A percentile compares a stretch with the other conserved stretches of the same genome.
These are phyloP conservation scores for Morpho helenor DNA, from an alignment of 2,888 invertebrate genomes.

Conservation along the genomic window DNA sequence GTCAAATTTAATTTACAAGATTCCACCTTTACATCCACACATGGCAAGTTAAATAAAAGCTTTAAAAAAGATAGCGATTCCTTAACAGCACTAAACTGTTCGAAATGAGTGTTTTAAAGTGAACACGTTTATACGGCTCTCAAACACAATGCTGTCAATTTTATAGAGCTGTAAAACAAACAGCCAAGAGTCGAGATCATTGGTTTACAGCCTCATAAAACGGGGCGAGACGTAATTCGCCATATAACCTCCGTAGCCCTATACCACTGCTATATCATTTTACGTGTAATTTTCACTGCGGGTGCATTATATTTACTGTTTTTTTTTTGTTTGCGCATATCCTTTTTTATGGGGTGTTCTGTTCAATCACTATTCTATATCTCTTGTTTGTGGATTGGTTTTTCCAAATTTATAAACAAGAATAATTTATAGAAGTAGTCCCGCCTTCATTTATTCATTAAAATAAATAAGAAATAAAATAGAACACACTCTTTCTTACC, in stretches of 20 bases:
- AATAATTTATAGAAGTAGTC: too few relatives aligned
- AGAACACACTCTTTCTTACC: too few relatives aligned
- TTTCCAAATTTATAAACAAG: too few relatives aligned
- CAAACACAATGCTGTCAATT: constrained; percentile 21
- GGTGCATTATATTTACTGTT: constrained; percentile 33
- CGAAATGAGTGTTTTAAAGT: not conserved
- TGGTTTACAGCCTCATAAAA: constrained; percentile 35
- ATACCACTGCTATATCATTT: constrained; percentile 24
- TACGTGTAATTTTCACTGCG: constrained; percentile 37
- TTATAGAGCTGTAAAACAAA: constrained; percentile 25
- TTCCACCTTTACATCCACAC: too few relatives aligned
- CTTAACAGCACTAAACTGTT: too few relatives aligned
- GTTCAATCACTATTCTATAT: not conserved
- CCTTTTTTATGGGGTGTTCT: constrained; percentile 7
- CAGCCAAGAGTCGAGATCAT: constrained; percentile 28
- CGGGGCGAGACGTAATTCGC: constrained; percentile 31
- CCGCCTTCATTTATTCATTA: too few relatives aligned
- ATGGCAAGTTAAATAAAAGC: too few relatives aligned
- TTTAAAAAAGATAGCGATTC: too few relatives aligned
- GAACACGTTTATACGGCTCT: constrained; percentile 5
- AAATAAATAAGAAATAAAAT: too few relatives aligned
- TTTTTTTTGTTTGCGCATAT: constrained; percentile 11
- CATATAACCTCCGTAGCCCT: constrained; percentile 32
- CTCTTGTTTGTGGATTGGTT: too few relatives aligned
- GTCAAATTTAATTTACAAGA: too few relatives aligned